These are phyloP conservation scores for Gryllus bimaculatus DNA, from an alignment of 1,140 invertebrate genomes.

Conservation along the genomic window DNA sequence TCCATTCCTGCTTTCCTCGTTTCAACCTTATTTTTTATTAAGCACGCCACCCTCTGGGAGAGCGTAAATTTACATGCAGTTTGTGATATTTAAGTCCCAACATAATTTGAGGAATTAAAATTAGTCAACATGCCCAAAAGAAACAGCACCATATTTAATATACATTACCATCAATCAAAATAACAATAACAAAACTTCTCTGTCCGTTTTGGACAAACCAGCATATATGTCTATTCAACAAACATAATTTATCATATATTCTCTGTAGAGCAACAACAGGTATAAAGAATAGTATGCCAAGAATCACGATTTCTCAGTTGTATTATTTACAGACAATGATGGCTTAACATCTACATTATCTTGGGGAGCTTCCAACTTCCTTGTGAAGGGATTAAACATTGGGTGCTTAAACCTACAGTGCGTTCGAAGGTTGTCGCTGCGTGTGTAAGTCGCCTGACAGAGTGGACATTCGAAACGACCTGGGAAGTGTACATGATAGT, in stretches of 20 bases:
- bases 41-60: background rate
- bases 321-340: slow-evolving; percentile 1
- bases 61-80: background rate
- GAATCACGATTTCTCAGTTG: background rate
- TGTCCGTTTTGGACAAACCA: background rate
- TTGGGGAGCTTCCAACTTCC: slow-evolving; percentile 53
- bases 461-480: slow-evolving; percentile 78
- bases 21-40: background rate
- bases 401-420: slow-evolving; percentile 84
- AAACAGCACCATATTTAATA: slow-evolving; percentile 1
- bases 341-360: background rate
- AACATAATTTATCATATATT: background rate
- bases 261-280: background rate
- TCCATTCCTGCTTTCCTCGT: background rate
- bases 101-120: background rate
- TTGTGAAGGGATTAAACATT: slow-evolving; percentile 64
- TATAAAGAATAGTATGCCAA: background rate
- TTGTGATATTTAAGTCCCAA: background rate
- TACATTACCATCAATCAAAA: slow-evolving; percentile 5
- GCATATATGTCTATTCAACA: background rate
- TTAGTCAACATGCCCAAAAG: slow-evolving; percentile 4
- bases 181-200: background rate
- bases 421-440: slow-evolving; percentile 77
- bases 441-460: slow-evolving; percentile 75
- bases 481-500: slow-evolving; percentile 83